Conservation (phyloP, 53 echinoderm and acorn worm species). For the Paelopatides confundens region DNA sequence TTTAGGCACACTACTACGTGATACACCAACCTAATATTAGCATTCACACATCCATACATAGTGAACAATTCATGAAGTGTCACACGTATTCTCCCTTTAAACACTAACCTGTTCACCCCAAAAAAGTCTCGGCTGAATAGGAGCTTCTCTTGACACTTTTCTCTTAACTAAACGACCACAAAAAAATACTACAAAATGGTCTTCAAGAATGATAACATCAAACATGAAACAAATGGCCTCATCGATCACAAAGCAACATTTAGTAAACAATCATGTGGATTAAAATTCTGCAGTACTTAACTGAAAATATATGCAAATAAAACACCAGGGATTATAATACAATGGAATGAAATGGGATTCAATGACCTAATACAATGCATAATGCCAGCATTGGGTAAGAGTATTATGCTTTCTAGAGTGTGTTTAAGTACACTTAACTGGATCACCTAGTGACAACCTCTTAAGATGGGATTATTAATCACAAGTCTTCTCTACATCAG, state of each 20-base stretch:
- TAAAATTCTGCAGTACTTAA: not conserved
- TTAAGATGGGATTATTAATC: no score
- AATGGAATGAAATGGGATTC: no score
- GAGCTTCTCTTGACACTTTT: constrained; percentile 3
- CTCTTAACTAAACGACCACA: not conserved
- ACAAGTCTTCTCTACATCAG: no score
- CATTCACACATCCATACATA: not conserved
- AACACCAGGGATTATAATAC: no score
- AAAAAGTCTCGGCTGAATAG: not conserved
- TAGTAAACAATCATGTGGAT: not conserved
- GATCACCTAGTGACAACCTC: no score
- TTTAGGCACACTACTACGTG: not conserved
- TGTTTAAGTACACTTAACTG: no score
- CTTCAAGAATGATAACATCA: not conserved
- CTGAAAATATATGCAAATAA: not conserved
- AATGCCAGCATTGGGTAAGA: no score
- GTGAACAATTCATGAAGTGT: not conserved
- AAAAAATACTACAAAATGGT: not conserved
- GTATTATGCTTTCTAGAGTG: no score
- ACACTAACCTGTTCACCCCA: not conserved
- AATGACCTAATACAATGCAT: no score
- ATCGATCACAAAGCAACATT: not conserved
- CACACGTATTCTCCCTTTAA: not conserved
- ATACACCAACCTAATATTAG: not conserved
- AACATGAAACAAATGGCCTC: not conserved